Evolutionary conservation across 2,797 vertebrate species (phyloP).

Genomic region (Cryptoblepharus egeriae): DNA sequence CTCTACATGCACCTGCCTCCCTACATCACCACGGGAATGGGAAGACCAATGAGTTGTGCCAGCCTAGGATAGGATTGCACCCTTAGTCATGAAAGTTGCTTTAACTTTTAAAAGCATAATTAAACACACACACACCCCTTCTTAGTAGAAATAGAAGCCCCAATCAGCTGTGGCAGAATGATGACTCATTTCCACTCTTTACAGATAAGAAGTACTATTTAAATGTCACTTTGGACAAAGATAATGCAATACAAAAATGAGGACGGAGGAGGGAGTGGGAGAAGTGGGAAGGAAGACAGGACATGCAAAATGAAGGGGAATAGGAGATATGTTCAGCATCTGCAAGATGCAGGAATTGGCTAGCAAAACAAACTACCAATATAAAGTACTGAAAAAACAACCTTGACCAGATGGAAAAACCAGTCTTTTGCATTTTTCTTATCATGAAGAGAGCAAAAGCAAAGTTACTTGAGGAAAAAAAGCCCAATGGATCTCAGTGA

Average conservation of each 20-base stretch:
- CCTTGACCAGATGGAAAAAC: not conserved
- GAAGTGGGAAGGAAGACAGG: not conserved
- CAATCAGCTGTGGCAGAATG: slow-evolving; percentile 12
- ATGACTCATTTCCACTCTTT: not conserved
- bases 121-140: not conserved
- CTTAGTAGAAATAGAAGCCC: not conserved
- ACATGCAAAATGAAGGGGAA: slow-evolving; percentile 13
- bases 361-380: not conserved
- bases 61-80: too few species aligned
- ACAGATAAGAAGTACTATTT: slow-evolving; percentile 11
- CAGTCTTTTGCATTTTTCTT: not conserved
- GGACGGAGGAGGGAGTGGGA: not conserved
- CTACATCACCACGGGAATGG: too few species aligned
- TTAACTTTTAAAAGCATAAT: not conserved
- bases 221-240: slow-evolving; percentile 11
- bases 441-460: not conserved
- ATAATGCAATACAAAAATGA: not conserved
- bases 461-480: not conserved
- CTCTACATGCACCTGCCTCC: too few species aligned
- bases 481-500: not conserved
- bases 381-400: not conserved
- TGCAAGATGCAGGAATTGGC: not conserved
- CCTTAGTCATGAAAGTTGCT: not conserved
- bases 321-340: not conserved
- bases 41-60: too few species aligned